A percentile compares a stretch with the other conserved stretches of the same genome.
These are phyloP conservation scores for Meleagris gallopavo DNA, from an alignment of 2,113 vertebrate genomes.

Conservation along the genomic window DNA sequence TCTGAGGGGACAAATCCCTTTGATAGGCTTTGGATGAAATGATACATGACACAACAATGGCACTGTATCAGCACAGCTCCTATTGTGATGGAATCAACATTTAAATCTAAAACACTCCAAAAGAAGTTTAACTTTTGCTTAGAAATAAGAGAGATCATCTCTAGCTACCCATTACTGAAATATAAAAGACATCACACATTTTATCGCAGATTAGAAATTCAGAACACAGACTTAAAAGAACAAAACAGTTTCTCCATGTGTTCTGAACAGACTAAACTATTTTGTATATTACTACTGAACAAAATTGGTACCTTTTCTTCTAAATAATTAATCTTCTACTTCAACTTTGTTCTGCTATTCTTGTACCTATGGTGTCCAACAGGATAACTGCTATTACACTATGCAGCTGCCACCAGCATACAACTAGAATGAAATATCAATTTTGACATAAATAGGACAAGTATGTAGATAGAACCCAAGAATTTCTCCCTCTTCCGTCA, in stretches of 20 bases:
- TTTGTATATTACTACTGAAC: background rate
- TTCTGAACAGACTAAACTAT: background rate
- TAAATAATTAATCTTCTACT: constrained; percentile 50
- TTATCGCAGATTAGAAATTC: background rate
- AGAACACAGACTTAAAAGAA: constrained; percentile 2
- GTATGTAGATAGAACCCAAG: constrained; percentile 42
- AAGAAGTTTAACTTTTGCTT: background rate
- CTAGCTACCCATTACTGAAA: background rate
- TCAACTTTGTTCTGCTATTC: constrained; percentile 50
- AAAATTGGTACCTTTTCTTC: constrained; percentile 6
- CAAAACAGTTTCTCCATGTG: background rate
- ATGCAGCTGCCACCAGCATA: constrained; percentile 58
- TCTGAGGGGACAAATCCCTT: background rate
- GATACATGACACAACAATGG: background rate
- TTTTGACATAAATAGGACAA: constrained; percentile 78
- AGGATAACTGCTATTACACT: constrained; percentile 51
- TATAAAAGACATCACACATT: background rate
- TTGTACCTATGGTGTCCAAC: constrained; percentile 48
- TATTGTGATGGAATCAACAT: background rate
- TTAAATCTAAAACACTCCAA: constrained; percentile 2
- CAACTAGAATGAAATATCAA: constrained; percentile 69
- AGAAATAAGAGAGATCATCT: background rate
- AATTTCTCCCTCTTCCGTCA: constrained; percentile 26
- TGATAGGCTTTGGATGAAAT: background rate
- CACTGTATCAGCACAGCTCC: background rate